Base-by-base conservation (phyloP, 2,888 invertebrate species). In the Cataglyphis altisquamis region DNA sequence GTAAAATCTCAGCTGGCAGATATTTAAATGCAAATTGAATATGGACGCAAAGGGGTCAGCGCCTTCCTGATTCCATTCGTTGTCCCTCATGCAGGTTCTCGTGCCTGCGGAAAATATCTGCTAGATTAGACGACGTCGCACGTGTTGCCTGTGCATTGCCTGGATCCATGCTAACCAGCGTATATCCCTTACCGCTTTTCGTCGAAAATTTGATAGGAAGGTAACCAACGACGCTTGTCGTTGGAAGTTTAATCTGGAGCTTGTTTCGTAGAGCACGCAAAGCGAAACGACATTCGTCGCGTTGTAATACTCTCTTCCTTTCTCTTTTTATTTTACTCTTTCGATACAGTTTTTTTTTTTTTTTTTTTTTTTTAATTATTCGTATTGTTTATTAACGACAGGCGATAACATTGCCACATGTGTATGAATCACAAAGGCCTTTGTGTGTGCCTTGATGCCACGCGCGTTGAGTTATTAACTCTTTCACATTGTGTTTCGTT, bases 11-110 rank as follows among this genome's bases (percentile, higher is more conserved):
- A 80, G 68, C 73, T 82, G 74, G 52, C 41, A 85, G 87, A 92
- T 91, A 92, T 92, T 92, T 92, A 91, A 90, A 92, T 92, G 91
- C 91, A 92, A 92, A 92, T 92, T 91, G 92, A 92, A 92, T 90
- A 88, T 86, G 89, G 86, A 62, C 55, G 75, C 52, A 8, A 52
- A 52, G 74, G 73, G 77, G 60, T 68, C 57, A 83, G 83, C 32
- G 74, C 29, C 36, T 70, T 45, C 75, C 73, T 77, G 84, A 86
- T 85, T 86, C 78, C 64, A 81, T 82, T 83, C 74, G 70, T 57
- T 73, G 75, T 62, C 64, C 9, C 60, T 48, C 10, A 52, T 32
- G 75, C 67, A 80, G 70, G 48, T 64, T 78, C 52, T 52, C 63
- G 63, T 78, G 72, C 57, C n/a, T 55, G 55, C 12, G 84, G 77